Evolutionary conservation across 2,888 invertebrate species (phyloP).

Genomic region (Limnephilus lunatus): DNA sequence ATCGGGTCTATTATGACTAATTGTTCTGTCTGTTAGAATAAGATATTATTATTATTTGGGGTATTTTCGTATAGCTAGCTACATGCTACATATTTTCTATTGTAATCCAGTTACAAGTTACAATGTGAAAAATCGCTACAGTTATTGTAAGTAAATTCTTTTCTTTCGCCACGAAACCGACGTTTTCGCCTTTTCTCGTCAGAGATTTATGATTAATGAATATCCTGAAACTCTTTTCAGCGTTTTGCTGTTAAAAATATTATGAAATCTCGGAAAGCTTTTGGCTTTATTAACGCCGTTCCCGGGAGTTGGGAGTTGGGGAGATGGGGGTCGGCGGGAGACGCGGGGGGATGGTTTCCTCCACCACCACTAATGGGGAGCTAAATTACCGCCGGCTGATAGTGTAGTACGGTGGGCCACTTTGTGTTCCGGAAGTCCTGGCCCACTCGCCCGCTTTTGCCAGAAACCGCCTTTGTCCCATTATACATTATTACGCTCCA

Average conservation of each 20-base stretch:
- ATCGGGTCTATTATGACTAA: too few relatives aligned
- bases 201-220: not conserved
- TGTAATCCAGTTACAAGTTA: not conserved
- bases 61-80: not conserved
- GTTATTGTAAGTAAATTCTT: not conserved
- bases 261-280: not conserved
- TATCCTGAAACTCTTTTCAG: not conserved
- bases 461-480: conserved; percentile 45
- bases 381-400: conserved; percentile 42
- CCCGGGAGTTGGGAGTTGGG: not conserved
- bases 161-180: not conserved
- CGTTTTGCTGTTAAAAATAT: conserved; percentile 2
- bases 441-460: conserved; percentile 29
- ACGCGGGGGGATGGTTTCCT: not conserved
- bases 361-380: conserved; percentile 37
- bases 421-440: conserved; percentile 42
- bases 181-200: not conserved
- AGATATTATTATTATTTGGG: not conserved
- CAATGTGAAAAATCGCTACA: not conserved
- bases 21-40: too few relatives aligned
- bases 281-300: conserved; percentile 20
- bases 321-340: not conserved
- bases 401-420: conserved; percentile 36
- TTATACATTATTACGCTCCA: conserved; percentile 22
- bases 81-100: too few relatives aligned